Evolutionary conservation across 2,888 invertebrate species (phyloP).

Genomic region (Incurvaria masculella): DNA sequence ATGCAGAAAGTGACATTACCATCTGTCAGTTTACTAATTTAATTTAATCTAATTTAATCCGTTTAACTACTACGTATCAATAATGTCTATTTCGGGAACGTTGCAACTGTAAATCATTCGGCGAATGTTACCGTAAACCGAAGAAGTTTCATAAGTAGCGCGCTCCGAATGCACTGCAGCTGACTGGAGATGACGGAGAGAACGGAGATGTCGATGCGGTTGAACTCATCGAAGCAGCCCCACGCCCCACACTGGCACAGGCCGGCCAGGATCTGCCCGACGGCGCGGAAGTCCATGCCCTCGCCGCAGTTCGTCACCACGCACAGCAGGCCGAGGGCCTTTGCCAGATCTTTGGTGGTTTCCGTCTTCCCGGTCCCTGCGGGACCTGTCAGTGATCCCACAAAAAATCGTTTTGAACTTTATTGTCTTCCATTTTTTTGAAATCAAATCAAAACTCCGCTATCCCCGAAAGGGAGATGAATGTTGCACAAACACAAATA

Average conservation of each 20-base stretch:
- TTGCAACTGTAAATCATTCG: no score
- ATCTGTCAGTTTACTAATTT: no score
- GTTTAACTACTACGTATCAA: no score
- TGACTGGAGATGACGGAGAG: slow-evolving; percentile 92
- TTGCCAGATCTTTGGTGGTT: slow-evolving; percentile 88
- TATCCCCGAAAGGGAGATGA: no score
- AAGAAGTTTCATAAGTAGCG: slow-evolving; percentile 69
- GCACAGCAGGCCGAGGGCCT: slow-evolving; percentile 79
- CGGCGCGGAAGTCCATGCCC: slow-evolving; percentile 87
- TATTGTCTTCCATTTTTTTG: no score
- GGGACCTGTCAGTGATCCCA: slow-evolving; percentile 54
- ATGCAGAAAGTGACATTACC: no score
- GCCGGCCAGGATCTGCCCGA: slow-evolving; percentile 70
- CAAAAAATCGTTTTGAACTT: background rate
- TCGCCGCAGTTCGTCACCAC: slow-evolving; percentile 92
- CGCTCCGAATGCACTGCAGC: slow-evolving; percentile 84
- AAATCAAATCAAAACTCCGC: no score
- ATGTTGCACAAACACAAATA: no score
- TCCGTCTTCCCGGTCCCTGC: slow-evolving; percentile 90
- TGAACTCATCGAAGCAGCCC: slow-evolving; percentile 97
- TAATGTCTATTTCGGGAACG: no score
- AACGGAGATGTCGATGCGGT: slow-evolving; percentile 89
- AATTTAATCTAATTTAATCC: no score
- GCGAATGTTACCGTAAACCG: slow-evolving; percentile 75
- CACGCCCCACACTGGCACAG: slow-evolving; percentile 88